These are phyloP conservation scores for Oxycera nigricornis DNA, from an alignment of 2,888 invertebrate species.

Conservation along the genomic window DNA sequence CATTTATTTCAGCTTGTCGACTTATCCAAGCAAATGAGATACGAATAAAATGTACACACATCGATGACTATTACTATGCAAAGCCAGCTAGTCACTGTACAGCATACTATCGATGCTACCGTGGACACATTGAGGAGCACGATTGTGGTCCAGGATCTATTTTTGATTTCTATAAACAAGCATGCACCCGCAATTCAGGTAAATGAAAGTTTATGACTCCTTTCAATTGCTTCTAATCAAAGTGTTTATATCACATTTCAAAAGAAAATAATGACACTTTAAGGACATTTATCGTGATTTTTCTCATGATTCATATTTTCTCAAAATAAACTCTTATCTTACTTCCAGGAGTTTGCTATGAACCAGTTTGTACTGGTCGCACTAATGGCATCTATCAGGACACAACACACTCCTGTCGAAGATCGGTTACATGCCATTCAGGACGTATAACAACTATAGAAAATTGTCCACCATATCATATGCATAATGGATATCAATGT, in stretches of 20 bases:
- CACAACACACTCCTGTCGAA: constrained; percentile 66
- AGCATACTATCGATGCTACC: constrained; percentile 66
- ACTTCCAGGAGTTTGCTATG: constrained; percentile 65
- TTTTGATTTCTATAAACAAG: constrained; percentile 66
- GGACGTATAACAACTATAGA: constrained; percentile 64
- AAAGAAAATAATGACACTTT: background rate
- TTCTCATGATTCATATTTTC: no score
- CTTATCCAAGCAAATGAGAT: constrained; percentile 41
- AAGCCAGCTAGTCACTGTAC: constrained; percentile 67
- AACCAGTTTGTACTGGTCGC: constrained; percentile 67
- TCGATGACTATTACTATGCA: constrained; percentile 61
- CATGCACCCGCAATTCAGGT: constrained; percentile 64
- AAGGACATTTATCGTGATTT: background rate
- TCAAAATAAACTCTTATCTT: no score
- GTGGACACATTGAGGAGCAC: constrained; percentile 58
- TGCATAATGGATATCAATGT: constrained; percentile 65
- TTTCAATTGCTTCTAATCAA: background rate
- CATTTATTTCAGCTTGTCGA: constrained; percentile 20
- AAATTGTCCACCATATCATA: constrained; percentile 62
- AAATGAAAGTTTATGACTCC: background rate
- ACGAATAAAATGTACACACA: constrained; percentile 52
- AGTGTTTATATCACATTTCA: background rate
- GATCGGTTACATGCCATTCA: constrained; percentile 64
- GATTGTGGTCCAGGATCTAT: constrained; percentile 66
- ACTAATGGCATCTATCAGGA: constrained; percentile 68